Conservation (phyloP, 2,888 invertebrate species). For the Drosophila silvestris region DNA sequence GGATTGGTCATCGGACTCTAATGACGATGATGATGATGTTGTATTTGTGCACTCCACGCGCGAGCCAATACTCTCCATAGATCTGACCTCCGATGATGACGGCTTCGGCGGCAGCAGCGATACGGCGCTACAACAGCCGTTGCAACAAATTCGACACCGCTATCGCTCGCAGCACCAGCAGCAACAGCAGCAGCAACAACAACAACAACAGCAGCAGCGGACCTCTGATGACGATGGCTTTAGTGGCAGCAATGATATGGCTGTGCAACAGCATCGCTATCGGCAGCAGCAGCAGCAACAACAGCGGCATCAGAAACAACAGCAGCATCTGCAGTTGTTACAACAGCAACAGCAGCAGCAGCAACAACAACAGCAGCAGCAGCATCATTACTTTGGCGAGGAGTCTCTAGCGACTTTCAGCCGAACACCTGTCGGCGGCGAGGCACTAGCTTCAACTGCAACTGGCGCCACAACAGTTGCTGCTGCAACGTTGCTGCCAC, state of each 20-base stretch:
- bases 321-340: constrained; percentile 11
- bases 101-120: constrained; percentile 42
- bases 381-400: constrained; percentile 27
- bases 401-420: constrained; percentile 31
- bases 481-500: constrained; percentile 35
- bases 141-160: constrained; percentile 17
- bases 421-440: constrained; percentile 14
- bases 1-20: constrained; percentile 88
- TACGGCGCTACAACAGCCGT: constrained; percentile 15
- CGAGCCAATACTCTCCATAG: constrained; percentile 86
- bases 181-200: constrained; percentile 11
- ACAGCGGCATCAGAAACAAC: constrained; percentile 11
- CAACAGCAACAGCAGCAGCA: constrained; percentile 1
- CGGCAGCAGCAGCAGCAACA: constrained; percentile 3
- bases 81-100: constrained; percentile 88
- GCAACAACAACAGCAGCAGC: not conserved
- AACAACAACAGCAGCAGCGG: constrained; percentile 2
- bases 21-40: constrained; percentile 88
- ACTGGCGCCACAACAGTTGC: constrained; percentile 1
- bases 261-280: constrained; percentile 3
- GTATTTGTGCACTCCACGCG: constrained; percentile 85
- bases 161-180: constrained; percentile 5
- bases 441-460: constrained; percentile 5
- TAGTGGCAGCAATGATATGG: not conserved
- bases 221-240: constrained; percentile 1